Percentiles rank a stretch among this genome's conserved stretches.
These are phyloP conservation scores for Caenorhabditis angaria DNA, from an alignment of 2,888 invertebrate species.

Conservation along the genomic window DNA sequence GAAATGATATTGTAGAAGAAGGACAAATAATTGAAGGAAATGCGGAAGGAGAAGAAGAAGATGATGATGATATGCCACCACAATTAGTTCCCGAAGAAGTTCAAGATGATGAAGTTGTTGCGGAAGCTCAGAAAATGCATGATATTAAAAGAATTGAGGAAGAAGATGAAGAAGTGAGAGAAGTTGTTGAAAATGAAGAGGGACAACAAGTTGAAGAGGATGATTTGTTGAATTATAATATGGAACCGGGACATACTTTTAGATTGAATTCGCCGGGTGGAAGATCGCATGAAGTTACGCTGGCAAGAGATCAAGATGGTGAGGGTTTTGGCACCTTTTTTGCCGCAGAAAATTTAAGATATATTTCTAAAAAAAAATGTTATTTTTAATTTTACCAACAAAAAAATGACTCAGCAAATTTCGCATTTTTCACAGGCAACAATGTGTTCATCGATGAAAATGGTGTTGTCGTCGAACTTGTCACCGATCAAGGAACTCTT, in stretches of 20 bases:
- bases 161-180: not conserved
- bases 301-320: conserved; percentile 27
- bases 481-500: conserved; percentile 24
- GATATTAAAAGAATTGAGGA: too few species aligned
- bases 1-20: not conserved
- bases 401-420: not conserved
- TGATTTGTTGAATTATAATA: conserved; percentile 13
- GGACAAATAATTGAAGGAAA: not conserved
- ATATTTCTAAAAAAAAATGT: too few species aligned
- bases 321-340: not conserved
- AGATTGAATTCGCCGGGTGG: conserved; percentile 25
- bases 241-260: conserved; percentile 22
- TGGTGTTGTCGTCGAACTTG: conserved; percentile 26
- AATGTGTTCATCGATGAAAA: conserved; percentile 30
- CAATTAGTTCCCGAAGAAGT: conserved; percentile 33
- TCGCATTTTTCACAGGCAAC: conserved; percentile 17
- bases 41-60: conserved; percentile 6
- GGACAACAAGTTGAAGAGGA: not conserved
- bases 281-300: conserved; percentile 17
- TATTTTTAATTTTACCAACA: too few species aligned
- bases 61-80: conserved; percentile 35
- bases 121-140: not conserved
- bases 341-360: too few species aligned
- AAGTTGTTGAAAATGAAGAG: conserved; percentile 8
- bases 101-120: conserved; percentile 20